Percentiles rank a stretch among this genome's conserved stretches.
Evolutionary conservation across 2,797 vertebrate genomes (phyloP).

Genomic region (Pseudochromis fuscus): DNA sequence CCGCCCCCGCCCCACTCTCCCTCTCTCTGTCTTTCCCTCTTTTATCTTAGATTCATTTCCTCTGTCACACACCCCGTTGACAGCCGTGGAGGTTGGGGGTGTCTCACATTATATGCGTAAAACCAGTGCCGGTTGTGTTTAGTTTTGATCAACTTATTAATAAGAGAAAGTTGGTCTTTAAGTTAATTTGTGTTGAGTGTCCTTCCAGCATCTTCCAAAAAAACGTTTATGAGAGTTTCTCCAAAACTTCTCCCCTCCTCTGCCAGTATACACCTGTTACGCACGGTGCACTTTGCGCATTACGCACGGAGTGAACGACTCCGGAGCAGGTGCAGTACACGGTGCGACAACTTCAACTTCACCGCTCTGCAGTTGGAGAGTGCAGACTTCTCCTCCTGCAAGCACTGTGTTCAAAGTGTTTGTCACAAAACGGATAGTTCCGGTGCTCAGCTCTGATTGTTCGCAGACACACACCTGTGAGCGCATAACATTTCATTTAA

Average conservation of each 20-base stretch:
- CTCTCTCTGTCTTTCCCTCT: slow-evolving; percentile 17
- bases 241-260: slow-evolving; percentile 31
- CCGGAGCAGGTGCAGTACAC: slow-evolving; percentile 26
- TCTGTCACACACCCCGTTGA: slow-evolving; percentile 19
- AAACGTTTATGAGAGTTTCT: slow-evolving; percentile 7
- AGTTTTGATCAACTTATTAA: background rate
- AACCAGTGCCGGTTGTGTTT: background rate
- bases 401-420: slow-evolving; percentile 24
- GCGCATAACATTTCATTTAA: slow-evolving; percentile 56
- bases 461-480: slow-evolving; percentile 53
- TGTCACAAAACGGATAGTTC: slow-evolving; percentile 55
- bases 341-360: slow-evolving; percentile 16
- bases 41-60: slow-evolving; percentile 57
- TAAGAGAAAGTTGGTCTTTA: background rate
- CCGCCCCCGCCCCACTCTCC: slow-evolving; percentile 51
- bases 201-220: background rate
- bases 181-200: background rate
- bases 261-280: slow-evolving; percentile 63
- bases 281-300: slow-evolving; percentile 57
- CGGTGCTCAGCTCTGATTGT: slow-evolving; percentile 50
- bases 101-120: slow-evolving; percentile 30
- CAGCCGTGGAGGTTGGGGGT: slow-evolving; percentile 18
- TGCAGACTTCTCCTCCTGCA: background rate
- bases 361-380: slow-evolving; percentile 11
- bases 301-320: slow-evolving; percentile 46